These are phyloP conservation scores for Gallinago paraguaiae DNA, from an alignment of 2,113 vertebrate genomes.

Conservation along the genomic window DNA sequence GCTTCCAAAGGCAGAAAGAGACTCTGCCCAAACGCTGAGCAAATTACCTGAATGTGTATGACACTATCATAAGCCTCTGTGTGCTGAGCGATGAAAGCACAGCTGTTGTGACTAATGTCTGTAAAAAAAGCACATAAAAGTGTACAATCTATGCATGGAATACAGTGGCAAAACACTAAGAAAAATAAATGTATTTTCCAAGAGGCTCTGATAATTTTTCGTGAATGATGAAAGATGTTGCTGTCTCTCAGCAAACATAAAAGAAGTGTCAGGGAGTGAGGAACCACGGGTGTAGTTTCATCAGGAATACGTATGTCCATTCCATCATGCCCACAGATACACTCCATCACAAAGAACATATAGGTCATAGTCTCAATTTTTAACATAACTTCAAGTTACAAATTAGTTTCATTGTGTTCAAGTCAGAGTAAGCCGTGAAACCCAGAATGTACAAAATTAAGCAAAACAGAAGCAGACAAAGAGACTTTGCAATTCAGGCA, in stretches of 20 bases:
- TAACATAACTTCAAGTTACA: background rate
- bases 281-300: background rate
- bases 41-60: background rate
- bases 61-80: background rate
- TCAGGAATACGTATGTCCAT: background rate
- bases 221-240: background rate
- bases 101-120: background rate
- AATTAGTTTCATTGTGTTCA: background rate
- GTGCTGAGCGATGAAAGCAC: background rate
- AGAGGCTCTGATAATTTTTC: background rate
- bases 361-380: background rate
- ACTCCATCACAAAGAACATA: background rate
- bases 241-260: background rate
- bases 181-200: background rate
- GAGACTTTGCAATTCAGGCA: background rate
- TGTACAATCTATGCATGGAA: background rate
- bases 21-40: background rate
- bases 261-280: background rate
- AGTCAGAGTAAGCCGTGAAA: background rate
- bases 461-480: background rate
- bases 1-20: background rate
- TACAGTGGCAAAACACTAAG: background rate
- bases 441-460: background rate
- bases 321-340: background rate
- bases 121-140: background rate